Percentiles rank a stretch among this genome's conserved stretches.
These are phyloP conservation scores for Camponotus floridanus DNA, from an alignment of 1,140 invertebrate genomes.

Conservation along the genomic window DNA sequence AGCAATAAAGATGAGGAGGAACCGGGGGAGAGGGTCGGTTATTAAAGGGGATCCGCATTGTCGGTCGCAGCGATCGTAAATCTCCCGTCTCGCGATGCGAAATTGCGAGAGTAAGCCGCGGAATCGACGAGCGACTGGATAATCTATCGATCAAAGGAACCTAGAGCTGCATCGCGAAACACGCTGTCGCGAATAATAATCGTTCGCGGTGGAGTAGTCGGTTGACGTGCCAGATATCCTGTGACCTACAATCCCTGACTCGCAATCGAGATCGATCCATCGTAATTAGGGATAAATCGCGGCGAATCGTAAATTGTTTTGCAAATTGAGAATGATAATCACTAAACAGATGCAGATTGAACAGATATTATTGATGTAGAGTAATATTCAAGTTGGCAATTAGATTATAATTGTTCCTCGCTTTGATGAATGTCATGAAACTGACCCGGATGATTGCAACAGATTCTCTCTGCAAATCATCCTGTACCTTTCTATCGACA, in stretches of 20 bases:
- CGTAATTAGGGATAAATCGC: constrained; percentile 56
- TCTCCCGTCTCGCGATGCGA: constrained; percentile 50
- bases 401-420: constrained; percentile 41
- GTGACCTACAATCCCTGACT: constrained; percentile 33
- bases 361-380: constrained; percentile 35
- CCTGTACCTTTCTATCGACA: not conserved
- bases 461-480: constrained; percentile 9
- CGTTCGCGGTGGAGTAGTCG: constrained; percentile 12
- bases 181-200: constrained; percentile 48
- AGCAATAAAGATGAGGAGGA: constrained; percentile 61
- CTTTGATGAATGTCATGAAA: not conserved
- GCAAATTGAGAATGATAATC: constrained; percentile 28
- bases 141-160: constrained; percentile 71
- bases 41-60: constrained; percentile 74
- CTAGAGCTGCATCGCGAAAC: constrained; percentile 49
- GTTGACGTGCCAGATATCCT: not conserved
- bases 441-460: not conserved
- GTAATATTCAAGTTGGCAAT: constrained; percentile 46
- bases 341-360: constrained; percentile 40
- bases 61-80: constrained; percentile 71
- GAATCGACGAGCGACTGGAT: constrained; percentile 51
- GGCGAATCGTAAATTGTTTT: constrained; percentile 53
- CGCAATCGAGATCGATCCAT: constrained; percentile 19
- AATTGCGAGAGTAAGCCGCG: constrained; percentile 69
- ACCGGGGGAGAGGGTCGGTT: constrained; percentile 41